Evolutionary conservation across 2,888 invertebrate genomes (phyloP).

Genomic region (Caenorhabditis sp.): DNA sequence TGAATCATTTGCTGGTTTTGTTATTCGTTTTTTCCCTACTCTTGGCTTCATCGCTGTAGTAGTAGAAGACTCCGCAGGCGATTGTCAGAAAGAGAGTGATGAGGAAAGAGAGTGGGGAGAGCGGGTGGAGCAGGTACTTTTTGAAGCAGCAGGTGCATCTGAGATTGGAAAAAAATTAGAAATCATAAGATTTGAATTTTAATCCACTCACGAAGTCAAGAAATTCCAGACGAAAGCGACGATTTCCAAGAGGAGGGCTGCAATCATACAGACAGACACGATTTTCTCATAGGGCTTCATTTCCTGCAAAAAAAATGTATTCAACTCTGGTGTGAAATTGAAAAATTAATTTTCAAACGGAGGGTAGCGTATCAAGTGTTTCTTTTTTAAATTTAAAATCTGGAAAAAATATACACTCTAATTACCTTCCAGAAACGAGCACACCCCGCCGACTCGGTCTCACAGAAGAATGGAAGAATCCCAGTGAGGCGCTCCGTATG

Average conservation of each 20-base stretch:
- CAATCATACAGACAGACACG: constrained; percentile 62
- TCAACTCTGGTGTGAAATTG: too few species aligned
- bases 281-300: constrained; percentile 64
- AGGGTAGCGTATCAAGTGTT: too few species aligned
- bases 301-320: constrained; percentile 17
- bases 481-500: constrained; percentile 52
- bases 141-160: constrained; percentile 66
- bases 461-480: constrained; percentile 56
- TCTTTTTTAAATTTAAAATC: neutral
- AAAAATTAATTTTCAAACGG: too few species aligned
- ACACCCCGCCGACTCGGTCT: constrained; percentile 35
- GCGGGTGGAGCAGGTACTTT: constrained; percentile 64
- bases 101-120: constrained; percentile 59
- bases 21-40: neutral
- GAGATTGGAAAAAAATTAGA: neutral
- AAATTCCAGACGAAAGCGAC: constrained; percentile 69
- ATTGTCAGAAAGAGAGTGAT: constrained; percentile 47
- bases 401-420: too few species aligned
- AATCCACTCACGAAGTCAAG: constrained; percentile 53
- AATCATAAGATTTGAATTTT: neutral
- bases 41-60: constrained; percentile 49
- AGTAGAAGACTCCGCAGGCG: constrained; percentile 57
- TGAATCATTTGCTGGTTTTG: neutral
- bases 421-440: constrained; percentile 54
- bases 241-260: constrained; percentile 63